Evolutionary conservation across 2,888 invertebrate genomes (phyloP).

Genomic region (Tenthredo livida): DNA sequence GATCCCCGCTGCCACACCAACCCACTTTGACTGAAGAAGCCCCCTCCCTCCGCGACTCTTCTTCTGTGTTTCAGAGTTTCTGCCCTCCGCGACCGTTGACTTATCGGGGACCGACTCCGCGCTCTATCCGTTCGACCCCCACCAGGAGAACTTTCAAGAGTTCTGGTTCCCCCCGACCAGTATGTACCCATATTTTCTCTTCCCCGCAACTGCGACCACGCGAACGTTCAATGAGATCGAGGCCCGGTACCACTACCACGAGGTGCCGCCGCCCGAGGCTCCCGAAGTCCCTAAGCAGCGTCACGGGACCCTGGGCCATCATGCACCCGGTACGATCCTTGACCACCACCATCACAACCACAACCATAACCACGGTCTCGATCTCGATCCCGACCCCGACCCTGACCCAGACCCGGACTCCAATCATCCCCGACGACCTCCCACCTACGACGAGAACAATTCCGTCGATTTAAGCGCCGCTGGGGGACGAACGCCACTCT

Average conservation of each 20-base stretch:
- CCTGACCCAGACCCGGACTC: constrained; percentile 34
- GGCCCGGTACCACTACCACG: constrained; percentile 54
- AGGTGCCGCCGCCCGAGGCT: constrained; percentile 49
- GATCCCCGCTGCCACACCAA: constrained; percentile 64
- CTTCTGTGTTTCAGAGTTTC: constrained; percentile 82
- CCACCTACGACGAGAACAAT: constrained; percentile 42
- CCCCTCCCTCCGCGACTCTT: constrained; percentile 74
- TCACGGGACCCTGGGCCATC: constrained; percentile 53
- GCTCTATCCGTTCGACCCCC: constrained; percentile 80
- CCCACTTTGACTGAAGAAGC: constrained; percentile 51
- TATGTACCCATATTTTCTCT: constrained; percentile 82
- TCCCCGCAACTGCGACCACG: constrained; percentile 80
- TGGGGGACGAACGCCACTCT: constrained; percentile 61
- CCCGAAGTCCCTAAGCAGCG: constrained; percentile 60
- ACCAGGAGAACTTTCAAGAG: constrained; percentile 80
- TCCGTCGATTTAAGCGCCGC: constrained; percentile 31
- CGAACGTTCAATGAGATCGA: constrained; percentile 62
- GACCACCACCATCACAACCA: constrained; percentile 76
- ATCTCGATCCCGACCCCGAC: constrained; percentile 46
- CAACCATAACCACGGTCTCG: constrained; percentile 66
- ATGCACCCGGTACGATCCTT: constrained; percentile 59
- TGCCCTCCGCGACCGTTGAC: constrained; percentile 79
- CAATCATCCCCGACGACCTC: constrained; percentile 41
- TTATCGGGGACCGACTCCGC: constrained; percentile 82
- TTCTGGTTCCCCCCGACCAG: constrained; percentile 80